Conservation (phyloP, 2,797 vertebrate genomes). For the Melopsittacus undulatus region DNA sequence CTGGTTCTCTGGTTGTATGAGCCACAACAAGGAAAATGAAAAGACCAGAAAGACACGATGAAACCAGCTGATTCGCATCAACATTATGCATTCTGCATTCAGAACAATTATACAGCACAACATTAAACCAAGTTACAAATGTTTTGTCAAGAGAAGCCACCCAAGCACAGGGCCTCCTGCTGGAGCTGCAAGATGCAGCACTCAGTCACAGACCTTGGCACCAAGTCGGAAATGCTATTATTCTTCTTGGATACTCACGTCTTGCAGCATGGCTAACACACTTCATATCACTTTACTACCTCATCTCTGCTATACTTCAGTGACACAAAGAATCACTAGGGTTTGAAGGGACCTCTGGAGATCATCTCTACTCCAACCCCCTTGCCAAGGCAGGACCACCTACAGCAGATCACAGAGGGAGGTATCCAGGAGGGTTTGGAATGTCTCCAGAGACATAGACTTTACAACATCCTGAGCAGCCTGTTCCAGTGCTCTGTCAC, state of each 20-base stretch:
- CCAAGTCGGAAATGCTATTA: not conserved
- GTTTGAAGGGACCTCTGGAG: not conserved
- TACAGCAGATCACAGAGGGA: not conserved
- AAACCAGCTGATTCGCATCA: conserved; percentile 2
- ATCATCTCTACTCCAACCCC: not conserved
- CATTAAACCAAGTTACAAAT: not conserved
- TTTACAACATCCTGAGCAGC: not conserved
- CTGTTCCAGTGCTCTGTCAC: not conserved
- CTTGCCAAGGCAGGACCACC: not conserved
- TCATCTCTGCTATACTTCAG: not conserved
- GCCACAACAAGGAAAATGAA: not conserved
- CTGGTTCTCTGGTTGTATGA: not conserved
- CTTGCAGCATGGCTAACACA: not conserved
- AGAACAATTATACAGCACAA: not conserved
- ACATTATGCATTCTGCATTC: not conserved
- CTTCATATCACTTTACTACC: not conserved
- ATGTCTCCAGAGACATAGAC: not conserved
- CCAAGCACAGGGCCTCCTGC: not conserved
- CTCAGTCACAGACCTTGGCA: not conserved
- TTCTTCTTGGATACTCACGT: not conserved
- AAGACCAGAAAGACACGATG: conserved; percentile 6
- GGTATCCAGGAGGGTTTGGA: not conserved
- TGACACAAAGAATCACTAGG: not conserved
- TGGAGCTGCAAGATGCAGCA: not conserved
- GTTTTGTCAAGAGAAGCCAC: not conserved